These are phyloP conservation scores for Orthosia gracilis DNA, from an alignment of 2,888 invertebrate genomes.

Conservation along the genomic window DNA sequence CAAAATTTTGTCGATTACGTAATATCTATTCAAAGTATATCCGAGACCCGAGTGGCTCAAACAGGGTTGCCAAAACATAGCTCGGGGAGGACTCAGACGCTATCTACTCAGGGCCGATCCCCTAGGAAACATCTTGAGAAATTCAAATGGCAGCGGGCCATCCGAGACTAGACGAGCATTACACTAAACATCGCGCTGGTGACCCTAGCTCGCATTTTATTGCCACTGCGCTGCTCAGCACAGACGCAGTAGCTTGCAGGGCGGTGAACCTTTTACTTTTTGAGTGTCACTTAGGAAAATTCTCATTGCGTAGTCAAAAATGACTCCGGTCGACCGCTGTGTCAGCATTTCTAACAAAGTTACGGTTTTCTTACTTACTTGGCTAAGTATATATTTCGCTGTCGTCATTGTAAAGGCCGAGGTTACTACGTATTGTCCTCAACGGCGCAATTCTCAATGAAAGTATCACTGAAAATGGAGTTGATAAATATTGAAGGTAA, in stretches of 20 bases:
- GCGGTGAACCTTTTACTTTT: slow-evolving; percentile 59
- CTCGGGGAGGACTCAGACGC: slow-evolving; percentile 51
- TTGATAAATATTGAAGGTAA: slow-evolving; percentile 57
- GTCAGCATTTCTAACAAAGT: slow-evolving; percentile 47
- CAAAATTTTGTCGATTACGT: slow-evolving; percentile 81
- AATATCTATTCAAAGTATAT: slow-evolving; percentile 85
- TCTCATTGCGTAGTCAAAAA: slow-evolving; percentile 45
- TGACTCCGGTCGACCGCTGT: slow-evolving; percentile 43
- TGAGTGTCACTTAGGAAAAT: slow-evolving; percentile 53
- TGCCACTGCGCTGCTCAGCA: slow-evolving; percentile 41
- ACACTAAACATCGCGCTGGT: slow-evolving; percentile 63
- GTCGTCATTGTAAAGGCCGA: slow-evolving; percentile 35
- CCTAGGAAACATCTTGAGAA: slow-evolving; percentile 76
- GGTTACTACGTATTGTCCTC: slow-evolving; percentile 56
- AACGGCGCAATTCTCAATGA: slow-evolving; percentile 55
- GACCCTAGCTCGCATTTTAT: slow-evolving; percentile 58
- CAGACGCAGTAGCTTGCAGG: slow-evolving; percentile 50
- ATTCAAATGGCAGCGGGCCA: slow-evolving; percentile 76
- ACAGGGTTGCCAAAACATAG: slow-evolving; percentile 72
- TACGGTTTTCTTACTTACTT: slow-evolving; percentile 32
- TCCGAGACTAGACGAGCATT: slow-evolving; percentile 70
- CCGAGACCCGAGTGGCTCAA: slow-evolving; percentile 65
- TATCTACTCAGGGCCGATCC: slow-evolving; percentile 67
- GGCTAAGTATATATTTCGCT: slow-evolving; percentile 19
- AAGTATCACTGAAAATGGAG: slow-evolving; percentile 53